These are phyloP conservation scores for Petrocephalus microphthalmus DNA, from an alignment of 2,113 vertebrate genomes.

Conservation along the genomic window DNA sequence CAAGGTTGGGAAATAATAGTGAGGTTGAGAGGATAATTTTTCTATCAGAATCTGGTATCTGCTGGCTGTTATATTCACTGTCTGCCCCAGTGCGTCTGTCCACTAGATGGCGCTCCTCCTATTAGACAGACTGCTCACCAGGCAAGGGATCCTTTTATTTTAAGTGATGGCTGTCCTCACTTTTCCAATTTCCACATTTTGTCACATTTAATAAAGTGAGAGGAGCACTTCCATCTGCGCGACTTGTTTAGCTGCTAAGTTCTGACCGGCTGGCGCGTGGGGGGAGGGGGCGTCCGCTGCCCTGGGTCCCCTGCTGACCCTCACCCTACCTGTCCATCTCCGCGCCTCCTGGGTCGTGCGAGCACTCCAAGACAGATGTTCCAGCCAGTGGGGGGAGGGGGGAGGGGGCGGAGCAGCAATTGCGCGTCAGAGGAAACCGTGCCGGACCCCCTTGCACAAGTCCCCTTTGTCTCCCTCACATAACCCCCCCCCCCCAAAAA, in stretches of 20 bases:
- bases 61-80: background rate
- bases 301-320: background rate
- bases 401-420: background rate
- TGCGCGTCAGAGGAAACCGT: constrained; percentile 1
- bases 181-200: background rate
- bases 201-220: background rate
- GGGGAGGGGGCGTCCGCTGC: background rate
- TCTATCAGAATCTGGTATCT: background rate
- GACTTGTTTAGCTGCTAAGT: background rate
- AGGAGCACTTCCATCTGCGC: background rate
- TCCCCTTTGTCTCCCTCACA: background rate
- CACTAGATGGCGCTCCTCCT: constrained; percentile 3
- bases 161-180: background rate
- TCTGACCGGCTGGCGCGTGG: background rate
- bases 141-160: background rate
- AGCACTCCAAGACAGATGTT: constrained; percentile 10
- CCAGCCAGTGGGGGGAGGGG: background rate
- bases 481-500: background rate
- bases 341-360: background rate
- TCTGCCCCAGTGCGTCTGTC: background rate
- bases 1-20: background rate
- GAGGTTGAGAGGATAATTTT: background rate
- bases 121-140: background rate
- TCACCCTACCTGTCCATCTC: background rate
- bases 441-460: background rate